Conservation (phyloP, 2,888 invertebrate species). For the Pyralis farinalis region DNA sequence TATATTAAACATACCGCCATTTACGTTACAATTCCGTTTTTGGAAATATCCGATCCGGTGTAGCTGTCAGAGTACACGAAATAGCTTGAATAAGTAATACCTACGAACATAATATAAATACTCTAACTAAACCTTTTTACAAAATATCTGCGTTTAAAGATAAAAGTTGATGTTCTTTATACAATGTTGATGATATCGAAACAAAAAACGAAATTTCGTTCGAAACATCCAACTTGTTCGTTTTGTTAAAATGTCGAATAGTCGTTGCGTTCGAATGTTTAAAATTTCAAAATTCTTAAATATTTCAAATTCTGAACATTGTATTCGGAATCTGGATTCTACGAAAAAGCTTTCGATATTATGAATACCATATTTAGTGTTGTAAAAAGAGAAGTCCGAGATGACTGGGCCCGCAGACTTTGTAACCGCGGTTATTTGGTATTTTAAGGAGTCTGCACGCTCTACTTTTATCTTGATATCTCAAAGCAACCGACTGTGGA, state of each 20-base stretch:
- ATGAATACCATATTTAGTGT: slow-evolving; percentile 47
- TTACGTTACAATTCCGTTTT: background rate
- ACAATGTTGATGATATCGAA: background rate
- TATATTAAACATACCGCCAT: background rate
- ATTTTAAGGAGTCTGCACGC: slow-evolving; percentile 3
- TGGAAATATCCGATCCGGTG: slow-evolving; percentile 5
- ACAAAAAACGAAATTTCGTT: slow-evolving; percentile 4
- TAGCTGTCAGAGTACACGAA: background rate
- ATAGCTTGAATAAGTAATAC: background rate
- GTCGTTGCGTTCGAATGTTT: background rate
- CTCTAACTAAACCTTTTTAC: background rate
- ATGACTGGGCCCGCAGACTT: slow-evolving; percentile 19
- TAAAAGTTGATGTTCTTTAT: slow-evolving; percentile 1
- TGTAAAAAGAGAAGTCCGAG: slow-evolving; percentile 20
- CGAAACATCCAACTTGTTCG: background rate
- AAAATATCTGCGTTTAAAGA: background rate
- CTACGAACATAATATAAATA: background rate
- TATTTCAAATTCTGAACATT: slow-evolving; percentile 12
- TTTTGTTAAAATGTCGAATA: background rate
- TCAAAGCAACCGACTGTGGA: background rate
- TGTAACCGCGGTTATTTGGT: slow-evolving; percentile 13
- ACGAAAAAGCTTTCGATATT: slow-evolving; percentile 40
- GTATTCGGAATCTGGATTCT: slow-evolving; percentile 24
- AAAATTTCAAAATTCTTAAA: slow-evolving; percentile 9
- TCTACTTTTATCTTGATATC: background rate